Base-by-base conservation (phyloP, 1,140 invertebrate species). In the Leptinotarsa lineolata region DNA sequence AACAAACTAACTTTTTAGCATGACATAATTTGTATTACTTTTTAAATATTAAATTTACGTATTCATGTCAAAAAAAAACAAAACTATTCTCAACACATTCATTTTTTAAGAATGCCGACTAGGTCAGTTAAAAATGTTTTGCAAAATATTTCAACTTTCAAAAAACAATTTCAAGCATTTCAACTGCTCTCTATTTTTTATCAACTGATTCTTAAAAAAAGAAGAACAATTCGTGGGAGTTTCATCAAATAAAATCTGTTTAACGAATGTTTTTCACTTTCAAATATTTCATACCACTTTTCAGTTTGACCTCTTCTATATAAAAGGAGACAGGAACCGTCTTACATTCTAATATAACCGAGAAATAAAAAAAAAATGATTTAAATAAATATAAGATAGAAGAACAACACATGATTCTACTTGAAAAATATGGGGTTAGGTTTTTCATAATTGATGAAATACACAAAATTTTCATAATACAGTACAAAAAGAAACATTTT, bases 1-100 rank as follows among this genome's bases (percentile, higher is more conserved):
- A 30, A 30, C 6, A 30, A 30, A 30, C 6, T 30, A 30, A 30
- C 6, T 59, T 59, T 59, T 5, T 2, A n/a, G 4, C 13, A 59
- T 59, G n/a, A n/a, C n/a, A n/a, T n/a, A n/a, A n/a, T n/a, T n/a
- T n/a, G n/a, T n/a, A n/a, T n/a, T n/a, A n/a, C n/a, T n/a, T n/a
- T n/a, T 54, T 54, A n/a, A n/a, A n/a, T 54, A 54, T 54, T 54
- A 12, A 54, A 54, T 54, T 54, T 54, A 54, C n/a, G n/a, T n/a
- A n/a, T n/a, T n/a, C n/a, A n/a, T n/a, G n/a, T n/a, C n/a, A n/a
- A n/a, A n/a, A n/a, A n/a, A n/a, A n/a, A 59, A 59, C 1, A n/a
- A 16, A 59, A 16, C 11, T n/a, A 59, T 2, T 16, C 16, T 16
- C 58, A 59, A 59, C 58, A 63, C 1, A 63, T 18, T 22, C 0